Conservation (phyloP, 2,113 vertebrate species). For the Corvus cornix region DNA sequence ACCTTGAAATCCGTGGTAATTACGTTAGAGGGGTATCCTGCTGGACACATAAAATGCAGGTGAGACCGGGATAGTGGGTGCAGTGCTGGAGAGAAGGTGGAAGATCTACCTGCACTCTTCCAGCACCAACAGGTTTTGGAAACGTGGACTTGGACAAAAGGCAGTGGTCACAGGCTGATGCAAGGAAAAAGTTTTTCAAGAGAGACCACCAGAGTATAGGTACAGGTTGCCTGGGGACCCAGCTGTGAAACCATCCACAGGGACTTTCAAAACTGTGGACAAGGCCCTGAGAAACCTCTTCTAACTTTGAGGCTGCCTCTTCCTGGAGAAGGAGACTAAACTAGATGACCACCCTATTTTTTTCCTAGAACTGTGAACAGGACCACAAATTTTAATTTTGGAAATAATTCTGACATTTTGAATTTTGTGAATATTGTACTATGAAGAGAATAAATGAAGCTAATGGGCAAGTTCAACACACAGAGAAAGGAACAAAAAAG, state of each 20-base stretch:
- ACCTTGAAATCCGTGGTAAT: neutral
- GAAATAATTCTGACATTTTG: neutral
- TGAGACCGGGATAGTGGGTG: accelerated
- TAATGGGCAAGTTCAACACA: neutral
- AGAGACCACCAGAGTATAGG: neutral
- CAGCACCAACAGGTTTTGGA: neutral
- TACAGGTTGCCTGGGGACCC: neutral
- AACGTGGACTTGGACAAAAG: accelerated
- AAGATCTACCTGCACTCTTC: neutral
- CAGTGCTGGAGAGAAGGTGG: too few species aligned
- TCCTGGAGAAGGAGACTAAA: neutral
- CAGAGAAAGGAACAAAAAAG: neutral
- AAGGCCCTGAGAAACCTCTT: neutral
- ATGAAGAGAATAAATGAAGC: neutral
- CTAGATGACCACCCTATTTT: neutral
- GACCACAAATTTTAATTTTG: neutral
- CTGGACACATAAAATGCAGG: accelerated
- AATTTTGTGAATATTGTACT: neutral
- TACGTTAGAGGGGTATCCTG: accelerated
- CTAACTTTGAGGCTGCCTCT: neutral
- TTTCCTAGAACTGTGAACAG: neutral
- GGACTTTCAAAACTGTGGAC: neutral
- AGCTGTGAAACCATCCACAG: accelerated
- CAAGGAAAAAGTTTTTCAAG: neutral
- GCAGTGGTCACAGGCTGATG: accelerated